These are phyloP conservation scores for Lycocorax pyrrhopterus DNA, from an alignment of 2,113 vertebrate genomes.

Conservation along the genomic window DNA sequence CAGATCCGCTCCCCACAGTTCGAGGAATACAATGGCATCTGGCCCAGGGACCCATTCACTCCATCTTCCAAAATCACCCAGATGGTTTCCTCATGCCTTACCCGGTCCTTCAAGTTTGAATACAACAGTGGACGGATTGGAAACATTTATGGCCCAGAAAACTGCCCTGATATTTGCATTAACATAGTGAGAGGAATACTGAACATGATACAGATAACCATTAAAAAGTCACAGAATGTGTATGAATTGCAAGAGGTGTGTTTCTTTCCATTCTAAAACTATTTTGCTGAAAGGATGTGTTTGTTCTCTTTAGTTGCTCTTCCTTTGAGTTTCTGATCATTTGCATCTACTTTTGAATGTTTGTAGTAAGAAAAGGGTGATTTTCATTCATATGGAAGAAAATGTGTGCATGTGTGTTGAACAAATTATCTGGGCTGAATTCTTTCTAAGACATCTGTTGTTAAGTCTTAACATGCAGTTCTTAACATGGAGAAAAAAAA, in stretches of 20 bases:
- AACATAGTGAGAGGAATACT: constrained; percentile 80
- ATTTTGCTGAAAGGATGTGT: neutral
- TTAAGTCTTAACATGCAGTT: neutral
- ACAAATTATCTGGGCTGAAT: neutral
- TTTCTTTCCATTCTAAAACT: neutral
- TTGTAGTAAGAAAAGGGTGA: neutral
- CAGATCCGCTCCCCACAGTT: constrained; percentile 69
- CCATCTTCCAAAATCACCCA: constrained; percentile 69
- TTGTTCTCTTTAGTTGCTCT: neutral
- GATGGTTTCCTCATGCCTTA: constrained; percentile 53
- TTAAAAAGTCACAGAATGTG: constrained; percentile 78
- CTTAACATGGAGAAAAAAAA: neutral
- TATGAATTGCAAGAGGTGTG: constrained; percentile 81
- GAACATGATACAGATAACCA: constrained; percentile 73
- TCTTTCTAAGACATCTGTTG: neutral
- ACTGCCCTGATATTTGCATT: constrained; percentile 52
- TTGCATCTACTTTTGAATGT: neutral
- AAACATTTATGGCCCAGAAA: constrained; percentile 70
- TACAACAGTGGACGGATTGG: constrained; percentile 72
- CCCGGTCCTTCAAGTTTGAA: constrained; percentile 74
- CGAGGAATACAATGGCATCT: constrained; percentile 73
- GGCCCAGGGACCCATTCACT: constrained; percentile 68
- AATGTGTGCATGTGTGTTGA: neutral
- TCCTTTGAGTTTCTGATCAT: neutral
- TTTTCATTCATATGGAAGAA: neutral